Evolutionary conservation across 1,140 invertebrate genomes (phyloP).

Genomic region (Drosophila watanabei): DNA sequence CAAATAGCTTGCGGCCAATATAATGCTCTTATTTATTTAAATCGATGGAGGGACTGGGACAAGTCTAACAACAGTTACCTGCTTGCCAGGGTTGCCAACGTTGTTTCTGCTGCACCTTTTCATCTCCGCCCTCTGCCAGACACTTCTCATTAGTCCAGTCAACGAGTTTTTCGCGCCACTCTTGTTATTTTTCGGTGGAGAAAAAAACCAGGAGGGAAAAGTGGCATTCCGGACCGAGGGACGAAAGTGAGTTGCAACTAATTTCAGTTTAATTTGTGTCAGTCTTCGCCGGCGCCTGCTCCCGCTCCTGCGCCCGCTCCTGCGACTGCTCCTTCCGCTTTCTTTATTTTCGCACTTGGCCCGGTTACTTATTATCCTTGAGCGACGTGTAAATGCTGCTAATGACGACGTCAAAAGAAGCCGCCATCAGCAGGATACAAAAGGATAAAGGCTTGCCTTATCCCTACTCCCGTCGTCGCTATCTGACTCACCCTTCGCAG

Average conservation of each 20-base stretch:
- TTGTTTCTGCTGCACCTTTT: not conserved
- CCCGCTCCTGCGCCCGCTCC: not conserved
- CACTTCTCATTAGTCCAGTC: constrained; percentile 50
- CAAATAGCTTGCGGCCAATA: not conserved
- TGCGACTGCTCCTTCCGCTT: constrained; percentile 4
- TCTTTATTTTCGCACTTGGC: constrained; percentile 65
- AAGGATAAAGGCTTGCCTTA: constrained; percentile 31
- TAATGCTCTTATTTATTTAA: not conserved
- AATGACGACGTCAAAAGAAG: constrained; percentile 75
- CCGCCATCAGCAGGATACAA: constrained; percentile 56
- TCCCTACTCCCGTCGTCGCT: not conserved
- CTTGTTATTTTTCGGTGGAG: constrained; percentile 8
- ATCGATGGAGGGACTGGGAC: not conserved
- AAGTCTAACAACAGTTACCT: not conserved
- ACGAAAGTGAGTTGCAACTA: constrained; percentile 77
- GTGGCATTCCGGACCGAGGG: not conserved
- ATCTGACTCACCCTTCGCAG: too few relatives aligned
- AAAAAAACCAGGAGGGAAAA: constrained; percentile 1
- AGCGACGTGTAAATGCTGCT: constrained; percentile 81
- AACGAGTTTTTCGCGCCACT: constrained; percentile 19
- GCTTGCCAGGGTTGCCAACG: constrained; percentile 11
- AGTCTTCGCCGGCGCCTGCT: constrained; percentile 45
- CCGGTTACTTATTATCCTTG: constrained; percentile 76
- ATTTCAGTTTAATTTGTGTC: constrained; percentile 84
- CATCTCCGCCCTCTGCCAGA: not conserved